Evolutionary conservation across 2,888 invertebrate genomes (phyloP), one percentile per base, ranked within the genome.

Genomic region (Rambutsinella grinnellia): DNA sequence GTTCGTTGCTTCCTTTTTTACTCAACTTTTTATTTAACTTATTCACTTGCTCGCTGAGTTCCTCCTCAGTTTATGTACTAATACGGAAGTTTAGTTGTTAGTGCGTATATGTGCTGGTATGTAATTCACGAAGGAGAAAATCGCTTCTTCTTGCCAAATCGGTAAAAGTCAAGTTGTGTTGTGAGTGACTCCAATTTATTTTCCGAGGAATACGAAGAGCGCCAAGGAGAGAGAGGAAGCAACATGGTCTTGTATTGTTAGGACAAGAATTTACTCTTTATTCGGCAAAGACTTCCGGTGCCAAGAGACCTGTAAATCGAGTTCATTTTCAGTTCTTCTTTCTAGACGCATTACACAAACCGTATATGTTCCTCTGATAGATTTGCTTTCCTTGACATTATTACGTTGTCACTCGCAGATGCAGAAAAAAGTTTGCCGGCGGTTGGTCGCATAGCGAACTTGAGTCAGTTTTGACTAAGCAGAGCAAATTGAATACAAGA

Each of bases 271-370:
- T 54, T 54, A 36, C 36, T 75, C 62, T 28, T 57, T 61, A 26
- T 44, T 24, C n/a, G 24, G 57, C 51, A 63, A 71, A 63, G 61
- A 36, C 62, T 79, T 76, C 72, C 56, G 68, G 78, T 71, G 75
- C 63, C 79, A 72, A 72, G 79, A 67, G 76, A 76, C 72, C 76
- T 76, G 54, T 65, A 62, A 76, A 61, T 76, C 61, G 61, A 70
- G 66, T 76, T 76, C 76, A 76, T 76, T 76, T 76, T 66, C 70
- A 60, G 66, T 66, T 66, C 60, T 47, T 51, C 15, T 17, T 54
- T n/a, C n/a, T n/a, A n/a, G n/a, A n/a, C n/a, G n/a, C n/a, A n/a
- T n/a, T n/a, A 62, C 71, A 63, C 65, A 70, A 54, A 58, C 65
- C 69, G 76, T 65, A 66, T 26, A 66, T 70, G 70, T 76, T 70